These are phyloP conservation scores for Onthophagus sagittarius DNA, from an alignment of 2,888 invertebrate genomes.

Conservation along the genomic window DNA sequence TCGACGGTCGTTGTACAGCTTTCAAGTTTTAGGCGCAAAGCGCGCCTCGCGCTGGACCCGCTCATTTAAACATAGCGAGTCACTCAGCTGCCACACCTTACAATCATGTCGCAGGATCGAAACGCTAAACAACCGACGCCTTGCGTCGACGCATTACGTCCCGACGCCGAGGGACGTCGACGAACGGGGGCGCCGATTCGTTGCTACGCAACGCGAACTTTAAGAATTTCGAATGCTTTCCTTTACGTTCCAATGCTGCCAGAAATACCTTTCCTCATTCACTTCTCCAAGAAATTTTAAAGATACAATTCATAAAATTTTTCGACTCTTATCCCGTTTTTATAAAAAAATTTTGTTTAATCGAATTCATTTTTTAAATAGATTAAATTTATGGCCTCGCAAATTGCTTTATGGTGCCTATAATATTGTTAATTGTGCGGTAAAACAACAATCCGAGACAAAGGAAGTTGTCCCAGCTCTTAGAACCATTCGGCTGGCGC, in stretches of 20 bases:
- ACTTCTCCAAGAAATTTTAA: not conserved
- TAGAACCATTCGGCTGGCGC: not conserved
- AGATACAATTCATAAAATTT: no score
- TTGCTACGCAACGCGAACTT: constrained; percentile 21
- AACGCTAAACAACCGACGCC: constrained; percentile 20
- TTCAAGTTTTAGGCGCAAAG: constrained; percentile 40
- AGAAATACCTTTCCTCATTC: not conserved
- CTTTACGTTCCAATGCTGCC: constrained; percentile 2
- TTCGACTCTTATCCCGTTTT: no score
- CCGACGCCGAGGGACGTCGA: constrained; percentile 30
- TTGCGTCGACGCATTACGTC: constrained; percentile 39
- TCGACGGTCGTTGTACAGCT: constrained; percentile 38
- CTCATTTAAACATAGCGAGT: constrained; percentile 42
- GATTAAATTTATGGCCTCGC: not conserved
- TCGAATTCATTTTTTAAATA: no score
- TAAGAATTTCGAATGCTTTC: not conserved
- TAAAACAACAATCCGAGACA: not conserved
- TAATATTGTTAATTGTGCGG: not conserved
- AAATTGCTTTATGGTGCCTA: not conserved
- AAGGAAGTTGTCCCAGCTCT: not conserved
- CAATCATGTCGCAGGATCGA: constrained; percentile 35
- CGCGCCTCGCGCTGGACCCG: constrained; percentile 36
- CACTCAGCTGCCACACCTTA: constrained; percentile 43
- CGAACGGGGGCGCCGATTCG: constrained; percentile 22
- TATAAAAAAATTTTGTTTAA: no score